Base-by-base conservation (phyloP, 2,113 vertebrate species). In the Misgurnus anguillicaudatus region DNA sequence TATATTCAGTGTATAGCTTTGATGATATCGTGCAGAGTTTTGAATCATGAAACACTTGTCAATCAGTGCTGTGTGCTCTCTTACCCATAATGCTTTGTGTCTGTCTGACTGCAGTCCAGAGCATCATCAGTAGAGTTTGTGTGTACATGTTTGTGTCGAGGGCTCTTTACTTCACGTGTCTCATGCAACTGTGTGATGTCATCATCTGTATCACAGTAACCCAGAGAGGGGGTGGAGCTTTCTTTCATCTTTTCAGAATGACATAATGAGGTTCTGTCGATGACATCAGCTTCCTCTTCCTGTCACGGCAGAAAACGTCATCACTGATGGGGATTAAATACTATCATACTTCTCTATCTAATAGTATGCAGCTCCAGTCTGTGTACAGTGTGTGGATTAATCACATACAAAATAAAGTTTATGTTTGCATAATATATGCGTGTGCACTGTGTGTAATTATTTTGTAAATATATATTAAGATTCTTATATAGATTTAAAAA, bases 301-400 rank as follows among this genome's bases (percentile, higher is more conserved):
- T 70, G 48, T 70, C 68, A 55, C 8, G 6, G 38, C 9, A 70
- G 48, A 31, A 70, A 55, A 17, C n/a, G 66, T 9, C n/a, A 57
- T 57, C 6, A 19, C 17, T 57, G 53, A n/a, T 57, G 1, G 17
- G n/a, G 11, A 11, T 2, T 10, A 9, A 10, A 13, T 51, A 51
- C 11, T 2, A 11, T 10, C 11, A 48, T 4, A 48, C 47, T 11
- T 3, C 47, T 48, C 47, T 11, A 45, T 45, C 6, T 10, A 10
- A 31, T 31, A 31, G 24, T 31, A 31, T 31, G 24, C 24, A 31
- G 24, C 42, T 6, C 13, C 39, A 17, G 2, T 17, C 7, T 31
- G 53, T 55, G 13, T 8, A 19, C 5, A 9, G 0, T 10, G 47
- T 48, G 47, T 48, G 47, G 9, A 13, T 47, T 11, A 47, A 11